Conservation (phyloP, 2,888 invertebrate genomes). For the Candidula unifasciata region DNA sequence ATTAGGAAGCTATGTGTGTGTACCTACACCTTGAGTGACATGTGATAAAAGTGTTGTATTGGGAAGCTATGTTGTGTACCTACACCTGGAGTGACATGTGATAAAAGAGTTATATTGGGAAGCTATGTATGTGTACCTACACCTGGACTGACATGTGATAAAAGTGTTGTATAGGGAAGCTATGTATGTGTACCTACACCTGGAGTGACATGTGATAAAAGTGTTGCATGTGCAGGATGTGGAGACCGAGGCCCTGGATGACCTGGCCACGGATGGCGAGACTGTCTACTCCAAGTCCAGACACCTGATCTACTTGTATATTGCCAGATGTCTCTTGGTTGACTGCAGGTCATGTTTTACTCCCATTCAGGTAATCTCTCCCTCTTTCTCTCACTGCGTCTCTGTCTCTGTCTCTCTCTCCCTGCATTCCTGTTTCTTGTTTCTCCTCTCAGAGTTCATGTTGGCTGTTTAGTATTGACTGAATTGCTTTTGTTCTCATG, state of each 20-base stretch:
- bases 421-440: too few relatives aligned
- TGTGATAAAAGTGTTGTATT: not conserved
- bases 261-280: conserved; percentile 73
- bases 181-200: not conserved
- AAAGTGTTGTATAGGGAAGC: not conserved
- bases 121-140: not conserved
- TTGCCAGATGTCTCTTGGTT: conserved; percentile 72
- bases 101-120: too few relatives aligned
- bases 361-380: conserved; percentile 62
- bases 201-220: not conserved
- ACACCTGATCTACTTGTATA: conserved; percentile 79
- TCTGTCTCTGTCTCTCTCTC: too few relatives aligned
- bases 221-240: conserved; percentile 52
- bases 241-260: conserved; percentile 53
- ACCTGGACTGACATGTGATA: not conserved
- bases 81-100: too few relatives aligned
- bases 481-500: too few relatives aligned
- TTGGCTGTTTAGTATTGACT: too few relatives aligned
- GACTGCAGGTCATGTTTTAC: conserved; percentile 60
- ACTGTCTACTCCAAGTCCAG: conserved; percentile 64
- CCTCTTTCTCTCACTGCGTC: too few relatives aligned
- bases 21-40: too few relatives aligned
- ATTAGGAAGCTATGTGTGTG: not conserved
- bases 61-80: not conserved
- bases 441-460: too few relatives aligned